phyloP scores from a whole-genome alignment of 2,113 vertebrate species.

The Myrmecophaga tridactyla region DNA sequence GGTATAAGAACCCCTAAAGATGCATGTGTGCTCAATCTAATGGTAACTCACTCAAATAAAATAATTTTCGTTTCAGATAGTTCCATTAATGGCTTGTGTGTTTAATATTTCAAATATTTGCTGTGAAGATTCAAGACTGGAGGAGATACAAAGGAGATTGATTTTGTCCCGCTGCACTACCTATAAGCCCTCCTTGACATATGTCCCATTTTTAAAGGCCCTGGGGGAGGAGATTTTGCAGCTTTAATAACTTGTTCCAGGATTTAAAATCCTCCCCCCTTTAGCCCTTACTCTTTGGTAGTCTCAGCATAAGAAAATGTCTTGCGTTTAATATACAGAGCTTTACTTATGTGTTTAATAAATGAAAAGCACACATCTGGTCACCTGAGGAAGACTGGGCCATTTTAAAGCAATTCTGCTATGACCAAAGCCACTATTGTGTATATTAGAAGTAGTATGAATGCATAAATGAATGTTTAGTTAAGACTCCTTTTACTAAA shows the following conservation, averaged over 20 bases:
- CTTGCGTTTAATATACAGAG: not conserved
- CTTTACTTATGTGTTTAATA: conserved; percentile 15
- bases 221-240: conserved; percentile 19
- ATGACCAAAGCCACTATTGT: not conserved
- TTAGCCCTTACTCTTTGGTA: not conserved
- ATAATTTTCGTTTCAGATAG: not conserved
- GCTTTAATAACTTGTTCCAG: conserved; percentile 34
- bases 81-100: not conserved
- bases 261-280: not conserved
- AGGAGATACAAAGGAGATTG: not conserved
- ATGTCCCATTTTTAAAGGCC: conserved; percentile 17
- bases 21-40: not conserved
- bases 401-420: not conserved
- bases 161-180: not conserved
- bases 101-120: conserved; percentile 52
- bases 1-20: not conserved
- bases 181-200: conserved; percentile 12
- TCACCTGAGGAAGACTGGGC: not conserved
- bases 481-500: not conserved
- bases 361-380: not conserved
- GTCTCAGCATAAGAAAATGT: not conserved
- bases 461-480: not conserved
- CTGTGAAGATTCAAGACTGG: not conserved
- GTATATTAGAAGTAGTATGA: not conserved
- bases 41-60: conserved; percentile 6